Percentiles rank a stretch among this genome's conserved stretches.
These are phyloP conservation scores for Seira musarum DNA, from an alignment of 2,888 invertebrate genomes.

Conservation along the genomic window DNA sequence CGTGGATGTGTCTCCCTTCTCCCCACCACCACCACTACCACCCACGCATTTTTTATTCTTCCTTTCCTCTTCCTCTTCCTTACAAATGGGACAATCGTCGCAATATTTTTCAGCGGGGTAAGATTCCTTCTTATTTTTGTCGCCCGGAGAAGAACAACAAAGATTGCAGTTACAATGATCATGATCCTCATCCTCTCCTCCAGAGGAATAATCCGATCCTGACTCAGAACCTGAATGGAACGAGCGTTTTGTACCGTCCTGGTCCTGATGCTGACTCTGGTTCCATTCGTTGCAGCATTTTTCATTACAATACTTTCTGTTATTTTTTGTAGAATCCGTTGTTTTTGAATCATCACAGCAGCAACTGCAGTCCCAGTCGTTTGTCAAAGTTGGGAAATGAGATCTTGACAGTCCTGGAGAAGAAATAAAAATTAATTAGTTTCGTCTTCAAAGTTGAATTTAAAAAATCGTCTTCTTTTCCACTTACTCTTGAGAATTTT, in stretches of 20 bases:
- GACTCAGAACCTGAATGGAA: not conserved
- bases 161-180: conserved; percentile 20
- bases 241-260: conserved; percentile 3
- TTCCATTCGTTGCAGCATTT: not conserved
- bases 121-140: not conserved
- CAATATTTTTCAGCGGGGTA: conserved; percentile 32
- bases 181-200: not conserved
- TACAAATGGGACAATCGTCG: conserved; percentile 37
- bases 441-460: too few species aligned
- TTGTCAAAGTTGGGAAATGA: not conserved
- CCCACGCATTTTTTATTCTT: not conserved
- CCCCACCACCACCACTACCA: too few species aligned
- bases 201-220: not conserved
- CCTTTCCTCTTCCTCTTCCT: conserved; percentile 4
- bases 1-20: not conserved
- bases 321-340: not conserved
- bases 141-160: conserved; percentile 4
- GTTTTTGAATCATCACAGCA: conserved; percentile 23
- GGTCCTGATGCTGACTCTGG: not conserved
- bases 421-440: not conserved
- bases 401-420: conserved; percentile 3
- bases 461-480: too few species aligned
- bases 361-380: conserved; percentile 20
- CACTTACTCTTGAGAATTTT: conserved; percentile 20
- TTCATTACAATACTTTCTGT: not conserved